Evolutionary conservation across 2,113 vertebrate species (phyloP), one percentile per base, ranked within the genome.

Genomic region (Eurystomus gularis): DNA sequence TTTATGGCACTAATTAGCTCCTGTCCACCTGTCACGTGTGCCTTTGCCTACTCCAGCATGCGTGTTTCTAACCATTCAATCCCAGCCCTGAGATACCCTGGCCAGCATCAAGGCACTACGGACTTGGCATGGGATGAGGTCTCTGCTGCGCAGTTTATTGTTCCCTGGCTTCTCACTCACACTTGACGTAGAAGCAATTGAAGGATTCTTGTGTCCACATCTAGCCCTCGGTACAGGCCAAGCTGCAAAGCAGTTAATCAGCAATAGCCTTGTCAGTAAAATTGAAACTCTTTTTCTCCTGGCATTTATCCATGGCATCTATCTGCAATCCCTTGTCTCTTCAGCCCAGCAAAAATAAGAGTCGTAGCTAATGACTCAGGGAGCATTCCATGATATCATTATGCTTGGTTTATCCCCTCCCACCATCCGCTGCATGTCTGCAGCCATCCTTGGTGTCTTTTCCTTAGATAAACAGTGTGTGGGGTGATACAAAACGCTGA

Each of bases 1-100:
- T 95, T 96, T 97, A 93, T 72, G 84, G 70, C 82, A 70, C 93
- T 96, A 95, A 95, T 95, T 95, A 88, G 80, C 86, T 97, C 91
- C 93, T 69, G 39, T 75, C 69, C 65, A 42, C 55, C n/a, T 13
- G 18, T 35, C 60, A 44, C 3, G 5, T 29, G 17, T 49, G 35
- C 4, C 35, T 94, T 94, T 54, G 5, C 42, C 42, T 77, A 19
- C 29, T 19, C 13, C 44, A 48, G 8, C 1, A 5, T 24, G 42
- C 7, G 4, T 19, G 60, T 76, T 52, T 58, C 55, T 48, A 52
- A 79, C 20, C 39, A 3, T 31, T 14, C 48, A 57, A 0, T 5
- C 77, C n/a, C 51, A 86, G 10, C 14, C 15, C 48, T 13, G 42
- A 35, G 58, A 24, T 60, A 26, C 2, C 11, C 46, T 9, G 39